Percentiles rank a stretch among this genome's conserved stretches.
Conservation (phyloP, 1,140 invertebrate species). For the Atta cephalotes region DNA sequence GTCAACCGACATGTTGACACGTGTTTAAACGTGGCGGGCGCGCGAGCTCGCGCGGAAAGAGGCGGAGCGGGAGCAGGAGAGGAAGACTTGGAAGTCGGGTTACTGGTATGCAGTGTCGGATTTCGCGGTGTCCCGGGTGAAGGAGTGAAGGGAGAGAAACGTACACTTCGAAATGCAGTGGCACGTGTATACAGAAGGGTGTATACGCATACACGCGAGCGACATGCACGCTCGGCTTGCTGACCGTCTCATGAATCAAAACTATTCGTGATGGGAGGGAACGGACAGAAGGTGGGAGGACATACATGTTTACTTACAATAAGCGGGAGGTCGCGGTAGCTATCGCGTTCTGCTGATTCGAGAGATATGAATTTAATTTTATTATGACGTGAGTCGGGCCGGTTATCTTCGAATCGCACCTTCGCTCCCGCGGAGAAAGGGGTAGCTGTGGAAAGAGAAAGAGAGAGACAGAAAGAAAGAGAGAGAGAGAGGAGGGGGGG, state of each 20-base stretch:
- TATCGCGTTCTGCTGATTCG: conserved; percentile 77
- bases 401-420: conserved; percentile 73
- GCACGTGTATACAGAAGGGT: conserved; percentile 46
- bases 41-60: conserved; percentile 65
- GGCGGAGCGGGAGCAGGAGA: conserved; percentile 37
- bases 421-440: conserved; percentile 38
- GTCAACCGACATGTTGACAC: conserved; percentile 83
- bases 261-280: conserved; percentile 70
- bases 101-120: conserved; percentile 79
- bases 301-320: conserved; percentile 76
- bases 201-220: conserved; percentile 60
- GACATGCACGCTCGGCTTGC: conserved; percentile 71
- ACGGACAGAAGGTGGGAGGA: conserved; percentile 52
- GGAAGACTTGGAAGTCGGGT: conserved; percentile 71
- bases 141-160: conserved; percentile 48
- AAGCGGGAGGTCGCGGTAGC: conserved; percentile 75
- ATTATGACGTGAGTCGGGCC: conserved; percentile 75
- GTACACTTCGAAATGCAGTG: conserved; percentile 45
- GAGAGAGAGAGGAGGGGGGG: background rate
- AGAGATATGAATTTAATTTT: conserved; percentile 79
- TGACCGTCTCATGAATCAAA: conserved; percentile 75
- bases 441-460: conserved; percentile 21
- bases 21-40: conserved; percentile 76
- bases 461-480: background rate
- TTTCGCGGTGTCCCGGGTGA: conserved; percentile 75